A percentile compares a stretch with the other conserved stretches of the same genome.
Conservation (phyloP, 2,888 invertebrate species). For the Dasypogon diadema region DNA sequence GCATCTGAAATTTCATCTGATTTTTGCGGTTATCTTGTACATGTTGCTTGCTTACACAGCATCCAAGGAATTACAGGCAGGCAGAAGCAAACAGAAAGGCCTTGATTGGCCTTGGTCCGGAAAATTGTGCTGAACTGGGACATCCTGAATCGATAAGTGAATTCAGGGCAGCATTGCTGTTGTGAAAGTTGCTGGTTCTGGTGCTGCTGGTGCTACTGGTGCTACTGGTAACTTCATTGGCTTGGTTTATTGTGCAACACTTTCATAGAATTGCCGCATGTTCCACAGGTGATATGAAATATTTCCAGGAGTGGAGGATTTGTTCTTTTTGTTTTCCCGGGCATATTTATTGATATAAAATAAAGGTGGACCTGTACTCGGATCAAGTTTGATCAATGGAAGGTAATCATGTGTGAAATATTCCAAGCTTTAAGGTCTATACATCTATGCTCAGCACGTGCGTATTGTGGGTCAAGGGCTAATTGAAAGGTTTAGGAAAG, state of each 20-base stretch:
- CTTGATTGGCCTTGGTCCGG: slow-evolving; percentile 46
- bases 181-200: slow-evolving; percentile 20
- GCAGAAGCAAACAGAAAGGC: not conserved
- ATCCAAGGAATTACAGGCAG: not conserved
- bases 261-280: no score
- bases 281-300: no score
- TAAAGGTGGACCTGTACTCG: no score
- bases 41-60: not conserved
- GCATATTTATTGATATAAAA: no score
- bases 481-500: no score
- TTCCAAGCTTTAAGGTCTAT: no score
- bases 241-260: not conserved
- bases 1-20: not conserved
- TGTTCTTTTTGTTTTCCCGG: no score
- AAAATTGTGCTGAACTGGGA: slow-evolving; percentile 25
- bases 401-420: no score
- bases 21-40: not conserved
- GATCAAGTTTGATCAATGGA: no score
- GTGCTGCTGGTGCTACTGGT: not conserved
- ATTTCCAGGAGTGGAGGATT: no score
- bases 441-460: no score
- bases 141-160: slow-evolving; percentile 47
- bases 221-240: not conserved
- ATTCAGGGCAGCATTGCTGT: slow-evolving; percentile 30
- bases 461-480: no score